Base-by-base conservation (phyloP, 2,113 vertebrate species). In the Indicator indicator region DNA sequence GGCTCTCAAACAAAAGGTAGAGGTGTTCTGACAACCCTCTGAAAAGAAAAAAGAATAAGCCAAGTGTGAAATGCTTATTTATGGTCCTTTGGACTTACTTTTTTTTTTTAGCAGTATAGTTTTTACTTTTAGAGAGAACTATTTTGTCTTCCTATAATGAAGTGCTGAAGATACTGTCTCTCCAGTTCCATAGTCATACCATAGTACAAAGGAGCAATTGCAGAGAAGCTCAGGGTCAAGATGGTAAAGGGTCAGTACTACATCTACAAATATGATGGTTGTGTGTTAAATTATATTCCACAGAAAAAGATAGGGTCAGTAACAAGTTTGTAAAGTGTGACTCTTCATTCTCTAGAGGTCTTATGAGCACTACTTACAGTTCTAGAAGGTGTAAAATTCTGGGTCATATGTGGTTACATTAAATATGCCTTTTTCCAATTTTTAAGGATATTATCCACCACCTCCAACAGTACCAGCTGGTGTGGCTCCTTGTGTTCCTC, bases 381-480 rank as follows among this genome's bases (percentile, higher is more conserved):
- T 89, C 91, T 86, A 95, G 55, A 76, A 84, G 55, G 70, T 87
- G 82, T 96, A 69, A 94, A 48, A 77, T 83, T 84, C 54, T 79
- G 79, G 36, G 80, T 97, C 74, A 56, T 92, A 75, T 92, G 78
- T 94, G 78, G 88, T 96, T 87, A 71, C 60, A 93, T 95, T 97
- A 93, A 97, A 96, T 83, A 55, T 83, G 62, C 83, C 90, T 97
- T 84, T 97, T 94, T 97, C 90, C 88, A 55, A 95, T 98, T 97
- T 97, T 97, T 75, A 97, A 99, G 99, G 98, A 86, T 99, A 98
- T 97, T 99, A 99, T 91, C 98, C 99, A 89, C 98, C 98, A 94
- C 98, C 98, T 95, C 98, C 99, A 96, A 99, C 97, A 79, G 97
- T 98, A 92, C 97, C 98, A 94, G 97, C 98, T 96, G 97, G 98